A percentile compares a stretch with the other conserved stretches of the same genome.
Evolutionary conservation across 2,113 vertebrate genomes (phyloP).

Genomic region (Chloropsis cyanopogon): DNA sequence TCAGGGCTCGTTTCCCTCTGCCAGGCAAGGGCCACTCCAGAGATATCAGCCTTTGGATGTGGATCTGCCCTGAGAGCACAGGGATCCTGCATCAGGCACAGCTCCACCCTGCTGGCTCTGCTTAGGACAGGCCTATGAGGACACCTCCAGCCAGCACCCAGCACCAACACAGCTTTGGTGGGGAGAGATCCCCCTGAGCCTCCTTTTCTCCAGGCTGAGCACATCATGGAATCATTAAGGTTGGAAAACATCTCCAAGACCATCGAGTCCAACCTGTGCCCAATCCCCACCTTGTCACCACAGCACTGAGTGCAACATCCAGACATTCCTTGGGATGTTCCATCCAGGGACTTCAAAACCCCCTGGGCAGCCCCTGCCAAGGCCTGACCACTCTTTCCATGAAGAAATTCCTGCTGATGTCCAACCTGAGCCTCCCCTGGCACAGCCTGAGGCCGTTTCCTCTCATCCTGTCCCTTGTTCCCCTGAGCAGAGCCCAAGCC

Average conservation of each 20-base stretch:
- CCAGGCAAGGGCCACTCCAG: neutral
- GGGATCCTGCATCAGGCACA: neutral
- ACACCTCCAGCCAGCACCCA: neutral
- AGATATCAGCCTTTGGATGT: neutral
- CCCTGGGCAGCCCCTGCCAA: neutral
- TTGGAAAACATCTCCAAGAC: neutral
- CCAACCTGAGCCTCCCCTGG: neutral
- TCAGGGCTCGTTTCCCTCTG: neutral
- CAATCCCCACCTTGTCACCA: neutral
- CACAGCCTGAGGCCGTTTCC: fast-evolving
- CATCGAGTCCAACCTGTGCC: fast-evolving
- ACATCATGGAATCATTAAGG: neutral
- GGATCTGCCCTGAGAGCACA: neutral
- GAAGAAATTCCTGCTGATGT: neutral
- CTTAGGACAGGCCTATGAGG: neutral
- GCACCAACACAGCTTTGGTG: neutral
- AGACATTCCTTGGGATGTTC: neutral
- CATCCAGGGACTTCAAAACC: neutral
- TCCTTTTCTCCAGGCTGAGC: neutral
- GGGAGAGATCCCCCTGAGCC: neutral
- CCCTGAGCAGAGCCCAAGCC: neutral
- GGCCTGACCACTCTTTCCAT: neutral
- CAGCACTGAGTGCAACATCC: fast-evolving
- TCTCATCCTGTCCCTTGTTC: neutral
- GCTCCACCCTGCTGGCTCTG: neutral